Base-by-base conservation (phyloP, 2,888 invertebrate species). In the Odontomyia ornata region DNA sequence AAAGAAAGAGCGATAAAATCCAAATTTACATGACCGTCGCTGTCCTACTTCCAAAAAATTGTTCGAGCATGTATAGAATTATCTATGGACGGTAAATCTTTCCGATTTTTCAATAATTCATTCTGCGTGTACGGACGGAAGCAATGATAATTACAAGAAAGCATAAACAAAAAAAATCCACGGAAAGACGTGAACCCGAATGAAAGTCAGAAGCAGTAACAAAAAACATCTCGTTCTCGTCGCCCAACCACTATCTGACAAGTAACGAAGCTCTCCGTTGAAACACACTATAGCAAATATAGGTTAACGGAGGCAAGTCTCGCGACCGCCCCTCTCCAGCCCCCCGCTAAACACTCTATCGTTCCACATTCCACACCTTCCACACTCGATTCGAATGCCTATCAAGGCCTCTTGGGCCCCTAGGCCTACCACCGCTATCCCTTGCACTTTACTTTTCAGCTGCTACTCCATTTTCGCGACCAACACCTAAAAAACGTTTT, bases 301-400 rank as follows among this genome's bases (percentile, higher is more conserved):
- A 73, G 73, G 73, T 73, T 73, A 73, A 43, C 73, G 43, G 57
- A 73, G 57, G 73, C 57, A 57, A 57, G 73, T 30, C 36, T 73
- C 69, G 46, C 36, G 18, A 13, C 25, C 69, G 69, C 25, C 13
- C 18, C 15, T 23, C 23, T 36, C 30, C 36, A 5, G 72, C 18
- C 47, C 47, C 56, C 28, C 56, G 56, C 72, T 27, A 23, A n/a
- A 21, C 21, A 18, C 43, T 21, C 46, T 47, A 65, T 9, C 65
- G 18, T 27, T 65, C 36, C 18, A 60, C 64, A 64, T 30, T 15
- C 28, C 64, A 28, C 64, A 15, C 64, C 64, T 11, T 64, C 28
- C 57, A 15, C 64, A 64, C 60, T 52, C 52, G 15, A 52, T 52
- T 9, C n/a, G 36, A 36, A 36, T 4, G 62, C 62, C 62, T 62